Evolutionary conservation across 1,140 invertebrate species (phyloP).

Genomic region (Nasonia giraulti): DNA sequence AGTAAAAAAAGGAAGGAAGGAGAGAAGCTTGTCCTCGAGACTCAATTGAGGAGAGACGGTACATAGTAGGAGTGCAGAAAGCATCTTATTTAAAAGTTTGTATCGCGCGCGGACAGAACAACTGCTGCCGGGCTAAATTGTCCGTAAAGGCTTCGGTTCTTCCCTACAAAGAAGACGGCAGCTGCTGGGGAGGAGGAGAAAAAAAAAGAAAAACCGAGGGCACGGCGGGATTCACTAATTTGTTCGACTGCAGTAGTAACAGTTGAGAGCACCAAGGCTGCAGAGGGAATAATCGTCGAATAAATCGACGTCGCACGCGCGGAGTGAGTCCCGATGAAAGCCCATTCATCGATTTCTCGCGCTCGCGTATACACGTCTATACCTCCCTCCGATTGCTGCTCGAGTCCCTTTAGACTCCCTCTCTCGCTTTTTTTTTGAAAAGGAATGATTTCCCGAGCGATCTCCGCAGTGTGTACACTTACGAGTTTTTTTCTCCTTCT

Average conservation of each 20-base stretch:
- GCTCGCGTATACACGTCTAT: slow-evolving; percentile 6
- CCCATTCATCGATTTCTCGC: slow-evolving; percentile 57
- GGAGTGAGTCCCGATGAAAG: slow-evolving; percentile 58
- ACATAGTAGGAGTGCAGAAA: slow-evolving; percentile 50
- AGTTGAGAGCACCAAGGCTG: slow-evolving; percentile 24
- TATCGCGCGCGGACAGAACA: slow-evolving; percentile 63
- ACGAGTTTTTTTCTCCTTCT: background rate
- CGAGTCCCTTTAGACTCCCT: background rate
- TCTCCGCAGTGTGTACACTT: background rate
- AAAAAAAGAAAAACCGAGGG: slow-evolving; percentile 51
- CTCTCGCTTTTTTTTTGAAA: background rate
- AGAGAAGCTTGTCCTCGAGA: no score
- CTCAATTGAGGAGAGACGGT: background rate
- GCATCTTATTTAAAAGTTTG: slow-evolving; percentile 72
- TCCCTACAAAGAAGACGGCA: background rate
- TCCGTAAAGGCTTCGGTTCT: slow-evolving; percentile 62
- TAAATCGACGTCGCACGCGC: slow-evolving; percentile 56
- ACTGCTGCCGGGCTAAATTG: slow-evolving; percentile 64
- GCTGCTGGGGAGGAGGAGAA: background rate
- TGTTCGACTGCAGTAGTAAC: slow-evolving; percentile 56
- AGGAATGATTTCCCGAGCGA: slow-evolving; percentile 38
- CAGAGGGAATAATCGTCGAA: slow-evolving; percentile 58
- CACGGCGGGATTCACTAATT: slow-evolving; percentile 64
- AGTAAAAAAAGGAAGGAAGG: background rate
- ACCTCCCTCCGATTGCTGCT: no score